Evolutionary conservation across 2,797 vertebrate genomes (phyloP), one percentile per base, ranked within the genome.

Genomic region (Syncerus caffer): DNA sequence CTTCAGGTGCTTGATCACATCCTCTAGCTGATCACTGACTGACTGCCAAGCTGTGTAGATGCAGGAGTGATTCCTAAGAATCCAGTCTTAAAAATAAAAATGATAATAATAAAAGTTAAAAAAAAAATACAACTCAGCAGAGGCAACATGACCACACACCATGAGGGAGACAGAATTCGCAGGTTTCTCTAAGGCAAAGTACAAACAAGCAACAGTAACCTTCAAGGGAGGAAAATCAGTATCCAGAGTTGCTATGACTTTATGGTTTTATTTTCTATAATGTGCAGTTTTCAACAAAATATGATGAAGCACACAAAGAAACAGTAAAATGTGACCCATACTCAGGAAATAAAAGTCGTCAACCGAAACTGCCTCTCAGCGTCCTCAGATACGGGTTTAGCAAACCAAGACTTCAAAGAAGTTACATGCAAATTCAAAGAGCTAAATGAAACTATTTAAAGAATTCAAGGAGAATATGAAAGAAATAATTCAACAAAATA

Each of bases 21-120:
- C 9, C 6, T 87, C 58, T 93, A 2, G 38, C 21, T 21, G 29
- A 4, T 76, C 23, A 38, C 2, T 64, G 51, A 21, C 50, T 57
- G 10, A n/a, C 51, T 78, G n/a, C 78, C 17, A 76, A 50, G 7
- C 12, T 62, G 6, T 16, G 2, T 12, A 76, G 25, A 31, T 31
- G 67, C 4, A 74, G 19, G 34, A 14, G 19, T 42, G 71, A 85
- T 58, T 23, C 62, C 16, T 89, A 53, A 84, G 51, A 92, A 29
- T 96, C 17, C 23, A 93, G 74, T 5, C n/a, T 96, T 94, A 50
- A 93, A 84, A 96, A 76, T 85, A 76, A 89, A 91, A 90, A 12
- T 16, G 47, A 71, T 34, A 85, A 14, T 47, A 84, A 71, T 15
- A 67, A 89, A 27, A 62, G 14, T 76, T 51, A 4, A 45, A 62